Evolutionary conservation across 2,888 invertebrate species (phyloP), one percentile per base, ranked within the genome.

Genomic region (Odontothrips loti): DNA sequence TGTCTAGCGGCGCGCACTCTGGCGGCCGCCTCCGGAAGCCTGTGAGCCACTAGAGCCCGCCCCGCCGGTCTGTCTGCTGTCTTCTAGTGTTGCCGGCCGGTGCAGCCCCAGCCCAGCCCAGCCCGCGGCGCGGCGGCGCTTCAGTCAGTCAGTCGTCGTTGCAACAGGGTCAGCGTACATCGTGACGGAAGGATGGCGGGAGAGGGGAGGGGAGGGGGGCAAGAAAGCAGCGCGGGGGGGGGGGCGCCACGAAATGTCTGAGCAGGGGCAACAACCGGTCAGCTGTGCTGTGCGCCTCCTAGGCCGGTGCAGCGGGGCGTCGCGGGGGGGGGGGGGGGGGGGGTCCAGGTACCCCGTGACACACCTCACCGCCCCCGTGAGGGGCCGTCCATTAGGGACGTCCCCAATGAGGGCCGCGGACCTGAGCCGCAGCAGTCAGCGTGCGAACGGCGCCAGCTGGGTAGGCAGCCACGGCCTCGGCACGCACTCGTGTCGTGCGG

Each of bases 91-190:
- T 10, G 23, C 27, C 27, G 68, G 6, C 68, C 27, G 12, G 68
- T 27, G 23, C 23, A 8, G 68, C 68, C 23, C 68, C 27, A 10
- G 11, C 68, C 68, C 27, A 23, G 12, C 68, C 34, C 68, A 11
- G n/a, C 23, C 23, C 68, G 68, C 68, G 68, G 68, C 27, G 11
- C 27, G 3, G 23, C 23, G 17, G 15, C 15, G 58, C 58, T 15
- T 8, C 20, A 11, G n/a, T 17, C 58, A 58, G 58, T 58, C 58
- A 11, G 68, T 23, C 68, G 23, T 27, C 12, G 68, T 27, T 27
- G 68, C 68, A 75, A 75, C 68, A 75, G 68, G 68, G 68, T 75
- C 68, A 75, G 68, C 68, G 27, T 27, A 75, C 68, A 27, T 75
- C 68, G 68, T 27, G 68, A 58, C 58, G 58, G 58, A 58, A 58